Conservation (phyloP, 2,113 vertebrate species). For the Ammodytes dubius region DNA sequence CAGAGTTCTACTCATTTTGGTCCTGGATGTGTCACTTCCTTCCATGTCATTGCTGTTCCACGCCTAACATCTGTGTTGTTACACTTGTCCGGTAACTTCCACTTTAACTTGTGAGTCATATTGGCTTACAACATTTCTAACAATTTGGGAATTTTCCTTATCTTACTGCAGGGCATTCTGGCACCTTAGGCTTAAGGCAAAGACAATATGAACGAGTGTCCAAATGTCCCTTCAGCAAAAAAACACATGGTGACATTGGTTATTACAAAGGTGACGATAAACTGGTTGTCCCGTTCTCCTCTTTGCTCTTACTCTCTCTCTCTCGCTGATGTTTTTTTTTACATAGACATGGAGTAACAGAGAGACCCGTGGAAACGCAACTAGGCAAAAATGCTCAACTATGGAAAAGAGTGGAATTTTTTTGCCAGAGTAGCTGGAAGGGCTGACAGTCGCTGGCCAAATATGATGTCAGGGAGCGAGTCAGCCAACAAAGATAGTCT, state of each 20-base stretch:
- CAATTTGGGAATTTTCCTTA: conserved; percentile 52
- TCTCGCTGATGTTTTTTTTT: conserved; percentile 38
- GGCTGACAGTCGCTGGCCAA: conserved; percentile 62
- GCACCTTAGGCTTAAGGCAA: background rate
- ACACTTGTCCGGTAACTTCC: conserved; percentile 50
- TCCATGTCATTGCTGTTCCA: conserved; percentile 24
- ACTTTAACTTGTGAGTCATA: conserved; percentile 43
- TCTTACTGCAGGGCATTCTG: conserved; percentile 1
- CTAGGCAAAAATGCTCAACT: conserved; percentile 67
- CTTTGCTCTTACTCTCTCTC: conserved; percentile 20
- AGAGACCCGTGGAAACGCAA: conserved; percentile 72
- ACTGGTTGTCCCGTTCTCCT: conserved; percentile 37
- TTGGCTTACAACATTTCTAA: conserved; percentile 27
- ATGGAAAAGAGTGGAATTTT: conserved; percentile 77
- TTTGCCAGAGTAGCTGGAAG: conserved; percentile 66
- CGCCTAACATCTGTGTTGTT: conserved; percentile 43
- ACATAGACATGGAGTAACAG: conserved; percentile 46
- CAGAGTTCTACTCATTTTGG: conserved; percentile 40
- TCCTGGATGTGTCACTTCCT: conserved; percentile 75
- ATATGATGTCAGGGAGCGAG: conserved; percentile 75
- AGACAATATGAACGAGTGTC: background rate
- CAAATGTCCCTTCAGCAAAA: background rate
- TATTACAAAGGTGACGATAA: background rate
- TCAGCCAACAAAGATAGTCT: conserved; percentile 56
- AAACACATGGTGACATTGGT: background rate